Base-by-base conservation (phyloP, 2,797 vertebrate genomes). In the Myotis myotis region DNA sequence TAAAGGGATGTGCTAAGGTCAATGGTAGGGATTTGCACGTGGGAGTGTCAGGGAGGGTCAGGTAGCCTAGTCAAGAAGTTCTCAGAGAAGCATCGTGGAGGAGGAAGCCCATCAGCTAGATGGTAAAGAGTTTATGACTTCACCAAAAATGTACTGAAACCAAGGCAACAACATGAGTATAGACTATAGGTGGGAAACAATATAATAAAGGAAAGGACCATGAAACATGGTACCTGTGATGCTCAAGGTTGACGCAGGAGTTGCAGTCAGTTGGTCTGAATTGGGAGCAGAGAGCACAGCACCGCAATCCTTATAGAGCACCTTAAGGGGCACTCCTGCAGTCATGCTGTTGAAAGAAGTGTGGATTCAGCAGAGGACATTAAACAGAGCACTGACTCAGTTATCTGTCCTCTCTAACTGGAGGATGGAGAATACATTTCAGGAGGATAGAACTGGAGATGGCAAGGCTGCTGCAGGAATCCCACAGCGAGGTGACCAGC, bases 51-150 rank as follows among this genome's bases (percentile, higher is more conserved):
- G 22, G 22, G 25, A 79, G 5, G 25, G 10, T 0, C 13, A 8
- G 1, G 25, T 44, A 44, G 33, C 16, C 8, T 23, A 70, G 41
- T 75, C 28, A 79, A 62, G 55, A 74, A 36, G 25, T 47, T 71
- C 76, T 89, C 28, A 36, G n/a, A 49, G 88, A 82, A 55, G 23
- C 55, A 25, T 72, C 5, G 2, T 25, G 16, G 33, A 60, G 10
- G 55, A 51, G n/a, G 36, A 64, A 88, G 13, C 1, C 20, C n/a
- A 12, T 38, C 19, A 8, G 5, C 17, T 36, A 28, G 55, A 41
- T 87, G 60, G 60, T 68, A 89, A 91, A 79, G 11, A 23, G 62
- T 76, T n/a, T 72, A n/a, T 41, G 53, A 72, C 16, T 62, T 83
- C 62, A 55, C 17, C 7, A 57, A 72, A 66, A 71, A 72, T 3